A percentile compares a stretch with the other conserved stretches of the same genome.
These are phyloP conservation scores for Caerostris extrusa DNA, from an alignment of 1,140 invertebrate species.

Conservation along the genomic window DNA sequence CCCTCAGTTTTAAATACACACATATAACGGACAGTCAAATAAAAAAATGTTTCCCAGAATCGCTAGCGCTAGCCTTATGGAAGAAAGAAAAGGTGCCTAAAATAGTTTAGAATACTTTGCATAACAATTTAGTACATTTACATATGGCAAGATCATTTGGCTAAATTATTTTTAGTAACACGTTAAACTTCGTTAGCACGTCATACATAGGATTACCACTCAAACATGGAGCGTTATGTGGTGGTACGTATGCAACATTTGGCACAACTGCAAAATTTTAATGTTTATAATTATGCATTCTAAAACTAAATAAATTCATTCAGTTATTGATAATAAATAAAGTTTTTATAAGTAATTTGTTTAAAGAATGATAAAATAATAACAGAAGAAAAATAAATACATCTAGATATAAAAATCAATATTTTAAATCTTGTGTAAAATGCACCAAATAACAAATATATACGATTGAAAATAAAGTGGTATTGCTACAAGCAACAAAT, in stretches of 20 bases:
- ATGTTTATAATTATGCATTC: not conserved
- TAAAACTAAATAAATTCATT: too few species aligned
- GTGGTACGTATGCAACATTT: not conserved
- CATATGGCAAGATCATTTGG: not conserved
- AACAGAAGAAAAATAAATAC: too few species aligned
- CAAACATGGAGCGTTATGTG: not conserved
- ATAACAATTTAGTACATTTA: constrained; percentile 31
- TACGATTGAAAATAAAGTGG: too few species aligned
- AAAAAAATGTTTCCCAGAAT: constrained; percentile 20
- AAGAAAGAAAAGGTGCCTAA: constrained; percentile 45
- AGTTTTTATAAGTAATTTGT: too few species aligned
- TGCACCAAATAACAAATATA: too few species aligned
- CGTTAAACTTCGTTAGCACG: not conserved
- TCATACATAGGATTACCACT: not conserved
- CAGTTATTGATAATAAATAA: too few species aligned
- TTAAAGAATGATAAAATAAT: too few species aligned
- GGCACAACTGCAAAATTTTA: not conserved
- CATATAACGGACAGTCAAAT: constrained; percentile 54
- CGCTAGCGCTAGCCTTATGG: not conserved
- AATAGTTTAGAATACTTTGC: constrained; percentile 62
- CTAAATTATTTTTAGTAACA: constrained; percentile 11
- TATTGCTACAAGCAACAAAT: too few species aligned
- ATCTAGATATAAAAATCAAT: too few species aligned
- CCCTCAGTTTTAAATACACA: constrained; percentile 70
- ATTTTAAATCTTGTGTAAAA: too few species aligned